Evolutionary conservation across 1,140 invertebrate genomes (phyloP), one percentile per base, ranked within the genome.

Genomic region (Cepaea nemoralis): DNA sequence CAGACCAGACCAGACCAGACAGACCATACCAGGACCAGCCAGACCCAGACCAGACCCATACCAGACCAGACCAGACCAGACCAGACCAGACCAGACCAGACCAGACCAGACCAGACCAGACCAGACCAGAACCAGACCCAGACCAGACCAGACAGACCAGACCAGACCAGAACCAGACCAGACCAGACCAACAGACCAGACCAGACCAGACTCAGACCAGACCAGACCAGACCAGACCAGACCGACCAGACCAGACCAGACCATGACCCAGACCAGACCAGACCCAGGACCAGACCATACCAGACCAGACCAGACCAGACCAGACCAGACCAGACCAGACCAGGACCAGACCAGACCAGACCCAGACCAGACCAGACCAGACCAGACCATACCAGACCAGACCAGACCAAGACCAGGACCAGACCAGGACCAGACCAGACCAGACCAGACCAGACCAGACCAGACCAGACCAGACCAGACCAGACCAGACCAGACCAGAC

Each of bases 221-320:
- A 66, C 63, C 63, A 66, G 63, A 66, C 63, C 63, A 66, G 63
- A 66, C 63, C 63, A 66, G 63, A 66, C 63, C 63, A 66, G 63
- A 66, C 63, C 63, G 24, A 66, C 63, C 63, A 66, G 63, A 66
- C 63, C 63, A 66, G 63, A 66, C 63, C 63, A 66, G 63, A 66
- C 63, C 63, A 66, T 10, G n/a, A 10, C 63, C 63, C 63, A 66
- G 63, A 66, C 63, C 63, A 66, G 63, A 66, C 63, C 63, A 66
- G 63, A 66, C 8, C 31, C 24, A 66, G 24, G 24, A 66, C 63
- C 63, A 66, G 63, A 66, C 63, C 63, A 66, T 10, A 66, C 63
- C 63, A 66, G 63, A 66, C 63, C 63, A 66, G 63, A 66, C 63
- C 63, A 66, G 63, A 66, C 63, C 63, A 66, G 63, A 66, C 63